Percentiles rank a stretch among this genome's conserved stretches.
phyloP scores from a whole-genome alignment of 2,888 invertebrate species.

The Asteroscopus sphinx region DNA sequence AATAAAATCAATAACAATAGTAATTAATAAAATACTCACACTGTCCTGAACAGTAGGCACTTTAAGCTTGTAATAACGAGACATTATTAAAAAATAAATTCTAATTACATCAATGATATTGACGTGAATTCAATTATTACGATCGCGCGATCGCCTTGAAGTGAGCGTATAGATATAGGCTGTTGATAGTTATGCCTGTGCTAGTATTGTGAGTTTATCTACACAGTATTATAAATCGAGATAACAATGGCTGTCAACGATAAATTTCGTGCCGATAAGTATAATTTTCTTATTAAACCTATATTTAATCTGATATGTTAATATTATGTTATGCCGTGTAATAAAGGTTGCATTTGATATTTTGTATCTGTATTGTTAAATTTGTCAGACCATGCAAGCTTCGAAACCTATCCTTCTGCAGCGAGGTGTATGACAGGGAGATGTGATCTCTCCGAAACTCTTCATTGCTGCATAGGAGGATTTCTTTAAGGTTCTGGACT shows the following conservation, averaged over 20 bases:
- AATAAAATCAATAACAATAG: background rate
- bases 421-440: too few relatives aligned
- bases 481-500: too few relatives aligned
- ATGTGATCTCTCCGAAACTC: too few relatives aligned
- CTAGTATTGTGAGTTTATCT: slow-evolving; percentile 51
- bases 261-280: slow-evolving; percentile 53
- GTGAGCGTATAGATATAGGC: slow-evolving; percentile 65
- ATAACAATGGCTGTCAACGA: slow-evolving; percentile 55
- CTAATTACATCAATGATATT: slow-evolving; percentile 35
- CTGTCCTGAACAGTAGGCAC: slow-evolving; percentile 68
- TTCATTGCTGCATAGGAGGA: too few relatives aligned
- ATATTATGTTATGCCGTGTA: slow-evolving; percentile 3
- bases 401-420: too few relatives aligned
- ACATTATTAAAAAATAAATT: slow-evolving; percentile 47
- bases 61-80: slow-evolving; percentile 56
- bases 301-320: slow-evolving; percentile 18
- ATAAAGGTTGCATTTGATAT: background rate
- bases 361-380: background rate
- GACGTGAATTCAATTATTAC: slow-evolving; percentile 55
- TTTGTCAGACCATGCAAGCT: too few relatives aligned
- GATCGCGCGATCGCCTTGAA: slow-evolving; percentile 68
- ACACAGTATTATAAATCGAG: slow-evolving; percentile 51
- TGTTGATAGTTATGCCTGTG: slow-evolving; percentile 43
- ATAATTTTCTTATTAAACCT: slow-evolving; percentile 31
- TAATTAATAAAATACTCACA: slow-evolving; percentile 64